phyloP scores from a whole-genome alignment of 2,113 vertebrate genomes.

The Dipodomys merriami region DNA sequence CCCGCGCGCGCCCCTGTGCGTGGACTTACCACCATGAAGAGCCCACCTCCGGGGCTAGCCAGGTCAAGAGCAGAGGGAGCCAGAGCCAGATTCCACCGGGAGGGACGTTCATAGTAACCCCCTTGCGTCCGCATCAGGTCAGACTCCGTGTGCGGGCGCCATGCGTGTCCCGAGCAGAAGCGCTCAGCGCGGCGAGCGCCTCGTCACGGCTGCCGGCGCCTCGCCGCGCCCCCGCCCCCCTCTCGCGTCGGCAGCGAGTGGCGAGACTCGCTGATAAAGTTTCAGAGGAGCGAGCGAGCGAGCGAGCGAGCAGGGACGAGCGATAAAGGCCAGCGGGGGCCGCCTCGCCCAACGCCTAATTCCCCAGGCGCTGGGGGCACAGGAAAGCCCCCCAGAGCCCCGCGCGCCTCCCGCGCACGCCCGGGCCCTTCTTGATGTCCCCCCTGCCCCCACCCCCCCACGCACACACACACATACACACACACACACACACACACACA shows the following conservation, averaged over 20 bases:
- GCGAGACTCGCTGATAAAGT: constrained; percentile 76
- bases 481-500: no score
- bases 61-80: constrained; percentile 90
- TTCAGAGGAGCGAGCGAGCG: constrained; percentile 52
- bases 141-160: constrained; percentile 77
- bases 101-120: constrained; percentile 94
- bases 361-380: constrained; percentile 55
- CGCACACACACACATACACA: no score
- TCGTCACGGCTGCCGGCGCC: constrained; percentile 74
- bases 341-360: constrained; percentile 74
- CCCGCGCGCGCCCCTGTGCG: background rate
- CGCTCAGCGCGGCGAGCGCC: constrained; percentile 77
- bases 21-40: constrained; percentile 97
- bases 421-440: constrained; percentile 50
- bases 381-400: background rate
- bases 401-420: constrained; percentile 69
- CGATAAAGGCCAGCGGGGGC: constrained; percentile 69
- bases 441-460: background rate
- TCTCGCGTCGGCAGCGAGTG: constrained; percentile 39
- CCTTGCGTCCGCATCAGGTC: constrained; percentile 86
- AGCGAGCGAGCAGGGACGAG: background rate
- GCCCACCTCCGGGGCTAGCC: constrained; percentile 90
- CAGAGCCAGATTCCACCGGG: constrained; percentile 91
- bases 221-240: constrained; percentile 64
- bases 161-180: constrained; percentile 83